Evolutionary conservation across 2,113 vertebrate species (phyloP).

Genomic region (Pterocles orientalis): DNA sequence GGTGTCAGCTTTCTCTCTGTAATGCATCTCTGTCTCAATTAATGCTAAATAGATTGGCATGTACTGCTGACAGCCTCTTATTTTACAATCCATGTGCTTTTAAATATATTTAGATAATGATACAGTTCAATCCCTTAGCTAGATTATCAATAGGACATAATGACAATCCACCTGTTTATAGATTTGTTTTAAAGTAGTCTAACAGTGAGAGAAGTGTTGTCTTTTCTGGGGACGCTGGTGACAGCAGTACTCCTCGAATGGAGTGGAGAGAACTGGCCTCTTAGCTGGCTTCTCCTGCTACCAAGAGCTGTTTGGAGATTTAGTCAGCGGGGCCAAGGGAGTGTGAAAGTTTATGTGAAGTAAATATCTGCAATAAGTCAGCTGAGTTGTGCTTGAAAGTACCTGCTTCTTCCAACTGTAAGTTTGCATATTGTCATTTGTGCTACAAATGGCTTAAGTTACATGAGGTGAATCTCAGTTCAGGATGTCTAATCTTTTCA

Average conservation of each 20-base stretch:
- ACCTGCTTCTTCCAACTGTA: background rate
- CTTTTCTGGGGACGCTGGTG: background rate
- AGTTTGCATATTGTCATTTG: background rate
- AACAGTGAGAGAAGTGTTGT: background rate
- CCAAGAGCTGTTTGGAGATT: background rate
- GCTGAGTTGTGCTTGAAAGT: background rate
- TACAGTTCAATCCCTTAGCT: background rate
- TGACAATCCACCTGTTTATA: background rate
- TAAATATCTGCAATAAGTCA: background rate
- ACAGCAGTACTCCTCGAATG: background rate
- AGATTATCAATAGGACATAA: background rate
- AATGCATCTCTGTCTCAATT: slow-evolving; percentile 47
- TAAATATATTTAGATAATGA: background rate
- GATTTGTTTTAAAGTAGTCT: background rate
- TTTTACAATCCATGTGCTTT: slow-evolving; percentile 3
- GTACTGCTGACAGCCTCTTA: slow-evolving; percentile 36
- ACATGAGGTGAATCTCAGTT: background rate
- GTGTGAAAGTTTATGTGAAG: background rate
- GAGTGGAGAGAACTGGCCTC: background rate
- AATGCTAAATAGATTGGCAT: slow-evolving; percentile 55
- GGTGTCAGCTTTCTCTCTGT: slow-evolving; percentile 52
- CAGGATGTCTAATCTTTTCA: background rate
- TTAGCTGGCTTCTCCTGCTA: background rate
- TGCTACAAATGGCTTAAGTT: background rate
- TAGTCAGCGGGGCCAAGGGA: background rate